These are phyloP conservation scores for Loxodonta africana DNA, from an alignment of 2,113 vertebrate genomes.

Conservation along the genomic window DNA sequence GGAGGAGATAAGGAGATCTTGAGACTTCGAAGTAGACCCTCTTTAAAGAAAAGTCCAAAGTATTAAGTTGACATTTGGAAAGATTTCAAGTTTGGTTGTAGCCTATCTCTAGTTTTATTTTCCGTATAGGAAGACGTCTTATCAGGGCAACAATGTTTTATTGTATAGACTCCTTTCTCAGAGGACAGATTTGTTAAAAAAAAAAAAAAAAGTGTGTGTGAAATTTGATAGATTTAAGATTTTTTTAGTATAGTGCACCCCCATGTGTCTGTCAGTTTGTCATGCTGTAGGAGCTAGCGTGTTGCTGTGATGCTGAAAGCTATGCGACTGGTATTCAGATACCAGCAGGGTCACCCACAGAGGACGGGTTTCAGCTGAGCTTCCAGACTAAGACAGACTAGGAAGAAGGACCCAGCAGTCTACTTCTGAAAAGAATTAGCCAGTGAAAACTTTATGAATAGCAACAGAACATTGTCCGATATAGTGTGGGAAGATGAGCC, in stretches of 20 bases:
- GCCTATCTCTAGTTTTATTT: neutral
- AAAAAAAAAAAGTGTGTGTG: neutral
- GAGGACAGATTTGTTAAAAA: neutral
- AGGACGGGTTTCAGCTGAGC: no score
- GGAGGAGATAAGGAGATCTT: neutral
- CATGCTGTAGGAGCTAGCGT: no score
- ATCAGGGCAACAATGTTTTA: neutral
- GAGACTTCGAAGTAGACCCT: neutral
- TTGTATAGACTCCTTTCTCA: neutral
- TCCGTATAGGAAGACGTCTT: neutral
- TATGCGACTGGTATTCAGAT: no score
- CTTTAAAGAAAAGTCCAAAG: neutral
- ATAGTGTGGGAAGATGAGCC: no score
- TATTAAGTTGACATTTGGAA: neutral
- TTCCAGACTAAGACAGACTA: no score
- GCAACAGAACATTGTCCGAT: no score
- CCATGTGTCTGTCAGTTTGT: no score
- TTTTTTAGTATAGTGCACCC: neutral
- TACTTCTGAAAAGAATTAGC: no score
- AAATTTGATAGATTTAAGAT: neutral
- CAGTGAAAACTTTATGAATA: no score
- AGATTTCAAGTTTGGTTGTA: neutral
- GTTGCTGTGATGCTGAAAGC: no score
- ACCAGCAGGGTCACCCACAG: no score
- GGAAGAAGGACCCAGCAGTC: no score